Base-by-base conservation (phyloP, 2,888 invertebrate species). In the Chymomyza caudatula region DNA sequence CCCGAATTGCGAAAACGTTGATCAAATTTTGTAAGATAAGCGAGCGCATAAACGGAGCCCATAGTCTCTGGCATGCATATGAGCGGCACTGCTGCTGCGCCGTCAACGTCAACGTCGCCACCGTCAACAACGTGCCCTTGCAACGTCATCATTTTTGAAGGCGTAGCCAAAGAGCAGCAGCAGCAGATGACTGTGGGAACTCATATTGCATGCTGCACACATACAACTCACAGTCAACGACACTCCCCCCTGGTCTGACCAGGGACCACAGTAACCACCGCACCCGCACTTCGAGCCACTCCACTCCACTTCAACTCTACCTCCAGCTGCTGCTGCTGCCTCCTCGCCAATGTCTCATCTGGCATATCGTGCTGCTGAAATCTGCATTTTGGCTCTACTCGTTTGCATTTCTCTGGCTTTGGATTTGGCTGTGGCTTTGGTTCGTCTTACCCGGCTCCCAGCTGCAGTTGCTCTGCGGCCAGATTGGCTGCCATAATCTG, bases 1-100 rank as follows among this genome's bases (percentile, higher is more conserved):
- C 87, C 89, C 89, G 89, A 88, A 89, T 89, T 89, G 88, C 88
- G 83, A 86, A 87, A 86, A 86, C 87, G 84, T 87, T 85, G 86
- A 85, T 87, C 87, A 85, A 86, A 85, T 87, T 86, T 87, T 67
- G 77, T 65, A 63, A 74, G 83, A 86, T 85, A 84, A 86, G 77
- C 74, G 67, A 71, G 59, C 63, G 52, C 61, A 60, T 20, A 42
- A 15, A 19, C 49, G 53, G 22, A 42, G 59, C 62, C 49, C 29
- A 37, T 37, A 37, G 29, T 37, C 29, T 37, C 61, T 60, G 69
- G 71, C 77, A 74, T 78, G 77, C 76, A 77, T 77, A 77, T 77
- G 73, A 77, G 77, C 56, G 5, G 51, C 29, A 37, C 15, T 70
- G 63, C 61, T 63, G 67, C 58, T 65, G 66, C 53, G 62, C 65